A percentile compares a stretch with the other conserved stretches of the same genome.
These are phyloP conservation scores for Drosophila atripex DNA, from an alignment of 2,888 invertebrate genomes.

Conservation along the genomic window DNA sequence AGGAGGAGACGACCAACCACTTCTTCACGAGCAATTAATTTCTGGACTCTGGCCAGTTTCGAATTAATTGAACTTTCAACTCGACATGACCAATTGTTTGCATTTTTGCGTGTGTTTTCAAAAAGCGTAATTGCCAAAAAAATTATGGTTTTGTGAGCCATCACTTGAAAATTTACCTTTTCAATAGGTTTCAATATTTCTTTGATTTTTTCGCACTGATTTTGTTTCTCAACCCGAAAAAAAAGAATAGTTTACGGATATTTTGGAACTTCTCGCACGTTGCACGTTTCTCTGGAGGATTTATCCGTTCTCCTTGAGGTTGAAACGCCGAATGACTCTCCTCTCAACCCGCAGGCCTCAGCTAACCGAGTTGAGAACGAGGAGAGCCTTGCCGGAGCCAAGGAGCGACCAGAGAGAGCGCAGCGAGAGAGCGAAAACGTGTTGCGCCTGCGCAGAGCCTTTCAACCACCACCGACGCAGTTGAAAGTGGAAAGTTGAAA, in stretches of 20 bases:
- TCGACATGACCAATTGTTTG: neutral
- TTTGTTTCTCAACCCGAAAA: conserved; percentile 26
- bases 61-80: neutral
- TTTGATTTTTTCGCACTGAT: conserved; percentile 1
- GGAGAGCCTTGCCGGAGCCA: neutral
- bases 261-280: neutral
- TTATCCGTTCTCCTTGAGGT: conserved; percentile 23
- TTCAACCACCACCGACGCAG: conserved; percentile 16
- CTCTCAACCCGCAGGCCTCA: neutral
- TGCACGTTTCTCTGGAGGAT: neutral
- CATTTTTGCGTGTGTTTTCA: no score
- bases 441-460: conserved; percentile 30
- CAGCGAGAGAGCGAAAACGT: conserved; percentile 14
- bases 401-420: neutral
- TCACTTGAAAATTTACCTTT: conserved; percentile 36
- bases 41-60: conserved; percentile 30
- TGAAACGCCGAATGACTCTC: conserved; percentile 1
- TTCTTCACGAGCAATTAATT: conserved; percentile 31
- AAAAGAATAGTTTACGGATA: neutral
- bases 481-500: conserved; percentile 8
- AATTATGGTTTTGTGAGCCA: neutral
- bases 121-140: neutral
- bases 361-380: neutral
- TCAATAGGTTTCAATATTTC: conserved; percentile 1
- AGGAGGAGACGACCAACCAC: conserved; percentile 55